Evolutionary conservation across 2,888 invertebrate species (phyloP).

Genomic region (Podotricha telesiphe): DNA sequence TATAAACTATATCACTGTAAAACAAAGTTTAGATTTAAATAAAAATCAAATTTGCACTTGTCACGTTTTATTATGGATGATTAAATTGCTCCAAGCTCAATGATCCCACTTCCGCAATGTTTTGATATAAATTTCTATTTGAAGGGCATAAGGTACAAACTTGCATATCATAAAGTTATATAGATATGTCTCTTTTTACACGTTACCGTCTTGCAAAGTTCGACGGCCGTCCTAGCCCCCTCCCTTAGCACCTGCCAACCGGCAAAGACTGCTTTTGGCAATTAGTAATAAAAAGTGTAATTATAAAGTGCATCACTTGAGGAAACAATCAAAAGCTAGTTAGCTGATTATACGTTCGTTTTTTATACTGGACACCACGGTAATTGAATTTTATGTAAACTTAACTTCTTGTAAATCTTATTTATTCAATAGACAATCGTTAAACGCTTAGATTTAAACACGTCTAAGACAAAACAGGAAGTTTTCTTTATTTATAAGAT

Average conservation of each 20-base stretch:
- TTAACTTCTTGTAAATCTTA: not conserved
- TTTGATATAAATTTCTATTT: conserved; percentile 52
- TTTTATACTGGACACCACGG: conserved; percentile 30
- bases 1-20: conserved; percentile 41
- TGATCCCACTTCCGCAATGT: conserved; percentile 70
- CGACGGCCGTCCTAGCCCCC: conserved; percentile 79
- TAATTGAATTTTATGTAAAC: conserved; percentile 27
- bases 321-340: conserved; percentile 54
- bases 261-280: conserved; percentile 69
- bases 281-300: conserved; percentile 70
- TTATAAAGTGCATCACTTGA: conserved; percentile 60
- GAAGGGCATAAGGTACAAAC: conserved; percentile 50
- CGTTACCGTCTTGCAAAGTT: conserved; percentile 61
- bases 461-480: not conserved
- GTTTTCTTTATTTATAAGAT: too few species aligned
- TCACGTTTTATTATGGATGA: conserved; percentile 55
- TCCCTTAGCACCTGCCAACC: conserved; percentile 59
- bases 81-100: conserved; percentile 77
- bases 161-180: conserved; percentile 46
- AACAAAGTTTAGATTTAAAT: conserved; percentile 49
- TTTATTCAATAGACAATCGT: not conserved
- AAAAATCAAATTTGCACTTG: conserved; percentile 48
- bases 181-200: conserved; percentile 53
- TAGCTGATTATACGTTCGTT: conserved; percentile 28
- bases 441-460: not conserved